phyloP scores from a whole-genome alignment of 2,888 invertebrate genomes.

The Lasioglossum malachurum region DNA sequence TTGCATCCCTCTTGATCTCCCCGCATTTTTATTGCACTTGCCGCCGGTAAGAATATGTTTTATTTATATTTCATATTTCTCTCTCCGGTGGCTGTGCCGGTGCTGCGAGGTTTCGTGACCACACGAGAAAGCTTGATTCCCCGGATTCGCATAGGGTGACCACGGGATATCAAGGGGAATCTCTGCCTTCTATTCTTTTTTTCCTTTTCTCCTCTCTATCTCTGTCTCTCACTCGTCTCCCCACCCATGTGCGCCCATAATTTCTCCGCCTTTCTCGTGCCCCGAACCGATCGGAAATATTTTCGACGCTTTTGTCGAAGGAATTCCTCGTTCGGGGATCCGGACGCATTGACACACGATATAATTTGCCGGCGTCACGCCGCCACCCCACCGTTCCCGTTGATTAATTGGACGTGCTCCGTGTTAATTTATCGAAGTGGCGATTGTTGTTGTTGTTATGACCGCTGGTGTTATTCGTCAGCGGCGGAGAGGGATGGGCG shows the following conservation, averaged over 20 bases:
- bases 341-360: conserved; percentile 18
- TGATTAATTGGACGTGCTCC: conserved; percentile 45
- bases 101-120: conserved; percentile 47
- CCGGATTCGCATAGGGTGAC: conserved; percentile 72
- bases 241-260: conserved; percentile 15
- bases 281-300: conserved; percentile 50
- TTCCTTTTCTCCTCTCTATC: background rate
- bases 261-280: conserved; percentile 31
- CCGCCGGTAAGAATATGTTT: conserved; percentile 82
- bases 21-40: conserved; percentile 82
- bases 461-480: conserved; percentile 11
- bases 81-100: conserved; percentile 43
- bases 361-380: conserved; percentile 31
- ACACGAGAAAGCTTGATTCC: conserved; percentile 58
- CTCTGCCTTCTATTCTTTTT: conserved; percentile 8
- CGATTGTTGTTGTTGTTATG: conserved; percentile 32
- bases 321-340: conserved; percentile 33
- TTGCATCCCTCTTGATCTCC: conserved; percentile 82
- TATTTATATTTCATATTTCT: conserved; percentile 85
- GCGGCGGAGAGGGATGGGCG: background rate
- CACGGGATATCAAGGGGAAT: conserved; percentile 62
- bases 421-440: conserved; percentile 37
- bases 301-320: conserved; percentile 45
- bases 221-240: background rate
- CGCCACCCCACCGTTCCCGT: conserved; percentile 11